phyloP scores from a whole-genome alignment of 2,797 vertebrate species.

The Helostoma temminkii region DNA sequence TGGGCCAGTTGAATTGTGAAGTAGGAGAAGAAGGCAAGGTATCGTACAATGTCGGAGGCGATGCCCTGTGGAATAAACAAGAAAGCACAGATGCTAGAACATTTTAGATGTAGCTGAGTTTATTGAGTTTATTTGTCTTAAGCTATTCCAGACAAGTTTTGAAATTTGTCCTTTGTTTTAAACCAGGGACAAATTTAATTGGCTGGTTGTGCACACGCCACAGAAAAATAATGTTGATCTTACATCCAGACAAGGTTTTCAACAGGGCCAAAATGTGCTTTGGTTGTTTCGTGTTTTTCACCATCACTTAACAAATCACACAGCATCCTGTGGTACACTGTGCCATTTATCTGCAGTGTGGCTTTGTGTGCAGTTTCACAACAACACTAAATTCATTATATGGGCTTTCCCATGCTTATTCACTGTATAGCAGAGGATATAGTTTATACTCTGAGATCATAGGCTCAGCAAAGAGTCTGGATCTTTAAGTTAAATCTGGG shows the following conservation, averaged over 20 bases:
- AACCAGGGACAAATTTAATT: conserved; percentile 39
- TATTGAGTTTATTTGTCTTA: conserved; percentile 25
- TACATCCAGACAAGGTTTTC: conserved; percentile 31
- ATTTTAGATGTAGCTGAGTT: background rate
- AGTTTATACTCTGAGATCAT: conserved; percentile 67
- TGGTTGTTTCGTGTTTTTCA: conserved; percentile 39
- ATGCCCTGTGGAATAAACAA: conserved; percentile 84
- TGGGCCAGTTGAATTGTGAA: conserved; percentile 87
- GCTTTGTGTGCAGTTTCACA: conserved; percentile 59
- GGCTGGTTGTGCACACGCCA: conserved; percentile 17
- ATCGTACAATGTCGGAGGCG: conserved; percentile 82
- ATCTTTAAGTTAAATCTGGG: conserved; percentile 76
- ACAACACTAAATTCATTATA: conserved; percentile 31
- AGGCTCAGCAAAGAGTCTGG: conserved; percentile 81
- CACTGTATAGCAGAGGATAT: conserved; percentile 60
- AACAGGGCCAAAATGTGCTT: conserved; percentile 16
- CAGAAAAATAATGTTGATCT: conserved; percentile 40
- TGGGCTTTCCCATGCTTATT: conserved; percentile 52
- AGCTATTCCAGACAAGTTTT: conserved; percentile 28
- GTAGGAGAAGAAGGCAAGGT: conserved; percentile 88
- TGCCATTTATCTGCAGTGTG: conserved; percentile 41
- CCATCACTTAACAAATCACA: conserved; percentile 55
- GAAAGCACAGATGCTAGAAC: conserved; percentile 18
- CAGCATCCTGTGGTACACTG: conserved; percentile 59
- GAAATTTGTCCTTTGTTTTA: conserved; percentile 29